Conservation (phyloP, 2,888 invertebrate species). For the Caenorhabditis panamensis region DNA sequence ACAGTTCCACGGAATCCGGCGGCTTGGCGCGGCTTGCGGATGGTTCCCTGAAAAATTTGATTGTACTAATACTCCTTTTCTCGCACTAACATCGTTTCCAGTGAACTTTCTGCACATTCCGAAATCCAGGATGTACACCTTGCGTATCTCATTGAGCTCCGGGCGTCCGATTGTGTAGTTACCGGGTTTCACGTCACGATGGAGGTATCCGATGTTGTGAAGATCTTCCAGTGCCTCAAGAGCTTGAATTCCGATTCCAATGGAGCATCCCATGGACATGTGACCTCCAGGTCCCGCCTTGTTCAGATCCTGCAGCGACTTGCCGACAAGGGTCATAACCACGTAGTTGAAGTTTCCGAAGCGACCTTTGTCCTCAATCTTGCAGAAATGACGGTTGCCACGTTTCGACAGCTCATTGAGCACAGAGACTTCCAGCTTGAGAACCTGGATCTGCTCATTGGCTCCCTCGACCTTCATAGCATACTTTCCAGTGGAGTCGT, state of each 20-base stretch:
- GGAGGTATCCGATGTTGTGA: constrained; percentile 75
- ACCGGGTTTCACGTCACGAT: too few relatives aligned
- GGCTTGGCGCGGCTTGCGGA: too few relatives aligned
- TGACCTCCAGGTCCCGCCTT: constrained; percentile 68
- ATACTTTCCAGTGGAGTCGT: constrained; percentile 72
- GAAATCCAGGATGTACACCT: constrained; percentile 72
- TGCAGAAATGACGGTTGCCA: constrained; percentile 75
- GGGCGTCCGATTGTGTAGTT: too few relatives aligned
- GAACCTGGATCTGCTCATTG: constrained; percentile 72
- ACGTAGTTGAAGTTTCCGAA: constrained; percentile 76
- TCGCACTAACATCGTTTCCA: constrained; percentile 41
- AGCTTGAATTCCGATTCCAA: constrained; percentile 66
- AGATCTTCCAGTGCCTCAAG: constrained; percentile 73
- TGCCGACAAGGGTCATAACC: constrained; percentile 78
- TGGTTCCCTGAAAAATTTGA: constrained; percentile 66
- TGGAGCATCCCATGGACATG: constrained; percentile 70
- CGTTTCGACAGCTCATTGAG: constrained; percentile 73
- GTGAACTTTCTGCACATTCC: constrained; percentile 69
- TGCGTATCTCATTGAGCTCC: too few relatives aligned
- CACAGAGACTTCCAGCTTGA: constrained; percentile 78
- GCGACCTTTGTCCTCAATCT: too few relatives aligned
- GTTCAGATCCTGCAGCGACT: constrained; percentile 72
- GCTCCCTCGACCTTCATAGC: constrained; percentile 74
- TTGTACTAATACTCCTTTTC: not conserved
- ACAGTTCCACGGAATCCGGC: too few relatives aligned